These are phyloP conservation scores for Scrobipalpa costella DNA, from an alignment of 2,888 invertebrate species.

Conservation along the genomic window DNA sequence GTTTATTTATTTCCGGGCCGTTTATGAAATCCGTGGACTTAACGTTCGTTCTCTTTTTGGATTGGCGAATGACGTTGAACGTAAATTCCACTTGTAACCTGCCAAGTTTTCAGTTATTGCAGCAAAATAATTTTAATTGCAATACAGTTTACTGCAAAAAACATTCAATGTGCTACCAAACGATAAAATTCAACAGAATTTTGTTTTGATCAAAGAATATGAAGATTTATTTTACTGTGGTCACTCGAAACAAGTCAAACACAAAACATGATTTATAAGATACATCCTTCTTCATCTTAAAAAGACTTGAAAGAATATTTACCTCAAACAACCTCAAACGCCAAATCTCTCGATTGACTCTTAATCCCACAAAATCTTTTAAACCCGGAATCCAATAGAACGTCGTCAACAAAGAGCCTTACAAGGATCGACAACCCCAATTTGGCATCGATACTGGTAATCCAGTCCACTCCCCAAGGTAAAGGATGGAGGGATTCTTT, in stretches of 20 bases:
- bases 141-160: not conserved
- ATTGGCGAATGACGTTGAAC: constrained; percentile 6
- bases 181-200: not conserved
- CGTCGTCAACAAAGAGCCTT: constrained; percentile 60
- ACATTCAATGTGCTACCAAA: not conserved
- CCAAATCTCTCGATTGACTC: constrained; percentile 39
- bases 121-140: not conserved
- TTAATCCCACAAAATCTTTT: constrained; percentile 28
- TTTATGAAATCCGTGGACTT: constrained; percentile 32
- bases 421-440: constrained; percentile 65
- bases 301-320: not conserved
- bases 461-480: constrained; percentile 60
- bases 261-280: not conserved
- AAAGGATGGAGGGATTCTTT: constrained; percentile 72
- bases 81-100: not conserved
- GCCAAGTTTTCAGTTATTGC: constrained; percentile 4
- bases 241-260: not conserved
- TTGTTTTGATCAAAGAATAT: no score
- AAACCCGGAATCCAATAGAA: constrained; percentile 52
- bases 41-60: not conserved
- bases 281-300: not conserved
- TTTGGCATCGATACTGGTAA: constrained; percentile 76
- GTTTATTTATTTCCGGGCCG: constrained; percentile 28
- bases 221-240: not conserved
- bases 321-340: not conserved